A percentile compares a stretch with the other conserved stretches of the same genome.
Conservation (phyloP, 2,113 vertebrate species). For the Amphiprion ocellaris region DNA sequence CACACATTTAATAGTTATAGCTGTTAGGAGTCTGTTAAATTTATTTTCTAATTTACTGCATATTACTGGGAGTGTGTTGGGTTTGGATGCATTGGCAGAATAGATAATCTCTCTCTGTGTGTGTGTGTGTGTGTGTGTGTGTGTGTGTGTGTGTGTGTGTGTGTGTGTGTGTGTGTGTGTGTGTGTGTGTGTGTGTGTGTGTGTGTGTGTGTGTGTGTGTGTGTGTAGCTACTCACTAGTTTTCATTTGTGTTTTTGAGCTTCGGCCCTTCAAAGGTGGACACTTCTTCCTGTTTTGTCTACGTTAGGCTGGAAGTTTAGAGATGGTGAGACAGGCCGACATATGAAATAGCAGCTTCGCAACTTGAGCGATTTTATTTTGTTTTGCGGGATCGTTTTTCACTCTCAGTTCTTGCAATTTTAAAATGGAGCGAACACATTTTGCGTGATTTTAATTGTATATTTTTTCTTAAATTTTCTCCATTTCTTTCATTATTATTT, state of each 20-base stretch:
- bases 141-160: not conserved
- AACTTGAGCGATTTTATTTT: not conserved
- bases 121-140: not conserved
- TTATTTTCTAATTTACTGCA: not conserved
- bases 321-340: slow-evolving; percentile 6
- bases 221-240: not conserved
- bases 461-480: too few species aligned
- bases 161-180: not conserved
- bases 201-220: not conserved
- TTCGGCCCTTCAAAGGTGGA: slow-evolving; percentile 47
- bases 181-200: not conserved
- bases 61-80: not conserved
- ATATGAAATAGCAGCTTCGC: not conserved
- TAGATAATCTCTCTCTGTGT: not conserved
- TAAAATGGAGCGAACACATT: not conserved
- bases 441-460: not conserved
- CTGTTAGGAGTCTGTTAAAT: not conserved
- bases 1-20: not conserved
- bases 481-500: too few species aligned
- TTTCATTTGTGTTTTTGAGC: slow-evolving; percentile 7
- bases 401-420: not conserved
- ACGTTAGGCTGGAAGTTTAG: slow-evolving; percentile 6
- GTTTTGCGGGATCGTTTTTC: not conserved
- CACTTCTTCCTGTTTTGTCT: slow-evolving; percentile 67
- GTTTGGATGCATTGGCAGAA: not conserved